Conservation (phyloP, 2,113 vertebrate species). For the Myocastor coypus region DNA sequence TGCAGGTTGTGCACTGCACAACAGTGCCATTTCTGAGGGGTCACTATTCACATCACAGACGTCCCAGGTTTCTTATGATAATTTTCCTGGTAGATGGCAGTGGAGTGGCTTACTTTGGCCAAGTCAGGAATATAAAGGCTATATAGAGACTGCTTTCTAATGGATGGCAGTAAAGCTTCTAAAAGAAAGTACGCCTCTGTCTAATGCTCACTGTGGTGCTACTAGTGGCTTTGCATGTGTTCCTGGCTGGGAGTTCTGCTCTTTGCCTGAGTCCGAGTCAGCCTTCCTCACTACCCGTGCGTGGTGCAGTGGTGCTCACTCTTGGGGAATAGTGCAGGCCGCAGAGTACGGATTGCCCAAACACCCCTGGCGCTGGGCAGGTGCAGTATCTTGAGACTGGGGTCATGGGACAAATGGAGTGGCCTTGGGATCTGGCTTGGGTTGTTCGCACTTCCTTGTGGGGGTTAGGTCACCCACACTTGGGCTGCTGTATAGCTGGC, state of each 20-base stretch:
- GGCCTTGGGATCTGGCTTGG: constrained; percentile 14
- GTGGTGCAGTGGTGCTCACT: background rate
- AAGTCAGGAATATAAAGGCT: background rate
- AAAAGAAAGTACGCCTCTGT: background rate
- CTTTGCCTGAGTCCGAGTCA: background rate
- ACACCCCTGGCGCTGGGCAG: background rate
- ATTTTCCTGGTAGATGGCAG: constrained; percentile 1
- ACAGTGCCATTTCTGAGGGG: background rate
- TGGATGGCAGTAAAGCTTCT: constrained; percentile 34
- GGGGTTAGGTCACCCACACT: background rate
- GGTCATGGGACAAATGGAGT: background rate
- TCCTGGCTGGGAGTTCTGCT: background rate
- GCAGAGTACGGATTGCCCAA: background rate
- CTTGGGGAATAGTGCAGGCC: background rate
- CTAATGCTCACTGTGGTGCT: background rate
- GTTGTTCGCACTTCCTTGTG: constrained; percentile 21
- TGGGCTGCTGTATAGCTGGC: constrained; percentile 1
- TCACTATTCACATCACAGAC: background rate
- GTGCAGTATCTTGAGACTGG: background rate
- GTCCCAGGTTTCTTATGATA: background rate
- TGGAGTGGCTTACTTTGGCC: constrained; percentile 17
- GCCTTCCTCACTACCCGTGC: background rate
- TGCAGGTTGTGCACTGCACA: background rate
- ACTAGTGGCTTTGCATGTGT: background rate
- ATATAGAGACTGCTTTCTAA: constrained; percentile 12